Percentiles rank a stretch among this genome's conserved stretches.
These are phyloP conservation scores for Onychomys arenicola DNA, from an alignment of 2,797 vertebrate species.

Conservation along the genomic window DNA sequence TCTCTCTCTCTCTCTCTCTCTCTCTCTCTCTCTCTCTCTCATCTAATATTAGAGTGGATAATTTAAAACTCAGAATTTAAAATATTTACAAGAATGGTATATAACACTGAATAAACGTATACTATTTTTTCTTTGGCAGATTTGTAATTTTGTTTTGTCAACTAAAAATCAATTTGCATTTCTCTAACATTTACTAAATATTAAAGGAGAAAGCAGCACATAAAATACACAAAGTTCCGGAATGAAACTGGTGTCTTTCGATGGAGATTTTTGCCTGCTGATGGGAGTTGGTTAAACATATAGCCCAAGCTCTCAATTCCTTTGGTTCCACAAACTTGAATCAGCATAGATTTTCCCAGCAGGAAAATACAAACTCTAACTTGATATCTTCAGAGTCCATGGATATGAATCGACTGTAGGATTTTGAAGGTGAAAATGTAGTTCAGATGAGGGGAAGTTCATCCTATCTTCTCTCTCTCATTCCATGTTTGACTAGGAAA, in stretches of 20 bases:
- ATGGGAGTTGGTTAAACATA: background rate
- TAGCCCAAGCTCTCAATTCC: background rate
- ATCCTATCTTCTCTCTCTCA: background rate
- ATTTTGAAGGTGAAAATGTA: background rate
- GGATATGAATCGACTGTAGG: background rate
- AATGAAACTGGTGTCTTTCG: background rate
- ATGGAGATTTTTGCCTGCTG: background rate
- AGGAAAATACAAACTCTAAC: background rate
- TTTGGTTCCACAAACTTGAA: background rate
- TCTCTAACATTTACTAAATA: conserved; percentile 47
- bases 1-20: too few relatives aligned
- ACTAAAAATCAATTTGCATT: background rate
- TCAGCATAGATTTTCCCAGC: background rate
- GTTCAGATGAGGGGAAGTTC: background rate
- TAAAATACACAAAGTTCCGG: background rate
- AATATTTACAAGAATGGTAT: background rate
- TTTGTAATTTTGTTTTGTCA: conserved; percentile 20
- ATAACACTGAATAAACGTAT: conserved; percentile 36
- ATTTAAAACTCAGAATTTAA: background rate
- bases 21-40: too few relatives aligned
- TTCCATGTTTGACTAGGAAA: background rate
- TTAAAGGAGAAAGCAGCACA: conserved; percentile 19
- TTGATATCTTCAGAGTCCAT: background rate
- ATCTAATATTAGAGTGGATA: background rate
- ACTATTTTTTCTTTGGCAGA: background rate